Conservation (phyloP, 1,140 invertebrate genomes). For the Homarus americanus region DNA sequence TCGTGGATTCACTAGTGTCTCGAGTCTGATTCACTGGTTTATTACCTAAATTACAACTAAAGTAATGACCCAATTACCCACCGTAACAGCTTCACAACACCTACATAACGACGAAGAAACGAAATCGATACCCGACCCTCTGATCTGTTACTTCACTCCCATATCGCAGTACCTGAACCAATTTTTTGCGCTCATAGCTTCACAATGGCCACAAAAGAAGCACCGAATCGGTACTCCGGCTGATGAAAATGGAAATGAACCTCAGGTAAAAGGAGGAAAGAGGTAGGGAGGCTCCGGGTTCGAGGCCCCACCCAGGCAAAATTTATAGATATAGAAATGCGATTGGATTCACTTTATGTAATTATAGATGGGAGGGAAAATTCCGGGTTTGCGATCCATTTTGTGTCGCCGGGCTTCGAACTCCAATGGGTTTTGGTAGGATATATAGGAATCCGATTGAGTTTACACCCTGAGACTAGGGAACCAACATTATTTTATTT, state of each 20-base stretch:
- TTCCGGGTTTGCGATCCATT: neutral
- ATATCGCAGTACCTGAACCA: no score
- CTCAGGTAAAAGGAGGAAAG: neutral
- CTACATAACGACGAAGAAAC: no score
- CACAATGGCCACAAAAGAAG: conserved; percentile 6
- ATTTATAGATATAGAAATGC: conserved; percentile 33
- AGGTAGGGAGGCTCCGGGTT: neutral
- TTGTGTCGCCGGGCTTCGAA: neutral
- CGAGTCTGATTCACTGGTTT: no score
- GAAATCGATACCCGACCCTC: no score
- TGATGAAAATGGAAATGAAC: conserved; percentile 37
- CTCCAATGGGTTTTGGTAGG: neutral
- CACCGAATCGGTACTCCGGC: conserved; percentile 12
- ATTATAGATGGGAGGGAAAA: conserved; percentile 21
- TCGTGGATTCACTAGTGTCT: no score
- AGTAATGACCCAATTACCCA: no score
- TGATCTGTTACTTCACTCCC: no score
- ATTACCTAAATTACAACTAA: no score
- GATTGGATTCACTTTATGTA: conserved; percentile 40
- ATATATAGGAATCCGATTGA: neutral
- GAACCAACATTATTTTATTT: no score
- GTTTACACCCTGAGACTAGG: neutral
- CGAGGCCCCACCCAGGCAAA: neutral
- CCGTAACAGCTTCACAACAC: no score
- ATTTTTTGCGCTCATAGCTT: neutral